phyloP scores from a whole-genome alignment of 2,797 vertebrate species.

The Pseudotriccus pelzelni region DNA sequence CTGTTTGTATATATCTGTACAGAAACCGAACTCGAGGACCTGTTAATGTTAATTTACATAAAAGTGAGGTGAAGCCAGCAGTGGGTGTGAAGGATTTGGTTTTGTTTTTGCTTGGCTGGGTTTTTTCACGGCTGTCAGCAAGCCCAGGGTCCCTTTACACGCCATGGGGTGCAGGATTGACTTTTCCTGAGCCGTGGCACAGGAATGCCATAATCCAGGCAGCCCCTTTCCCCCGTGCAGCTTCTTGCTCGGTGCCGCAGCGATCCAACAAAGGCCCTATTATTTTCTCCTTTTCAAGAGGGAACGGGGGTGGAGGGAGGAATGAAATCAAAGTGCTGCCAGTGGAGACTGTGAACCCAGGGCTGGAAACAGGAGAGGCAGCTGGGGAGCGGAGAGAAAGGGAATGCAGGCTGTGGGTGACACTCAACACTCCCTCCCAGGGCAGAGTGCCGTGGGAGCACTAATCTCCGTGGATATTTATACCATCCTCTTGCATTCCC shows the following conservation, averaged over 20 bases:
- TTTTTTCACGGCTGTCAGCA: background rate
- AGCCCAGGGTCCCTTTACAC: background rate
- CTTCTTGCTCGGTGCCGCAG: background rate
- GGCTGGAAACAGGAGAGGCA: background rate
- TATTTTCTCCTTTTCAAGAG: conserved; percentile 32
- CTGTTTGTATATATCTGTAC: conserved; percentile 65
- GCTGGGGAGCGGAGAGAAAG: background rate
- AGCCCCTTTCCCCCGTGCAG: background rate
- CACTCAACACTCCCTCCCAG: background rate
- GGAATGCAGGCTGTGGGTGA: background rate
- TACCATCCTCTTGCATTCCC: background rate
- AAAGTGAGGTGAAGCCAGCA: conserved; percentile 43
- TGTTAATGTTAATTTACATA: conserved; percentile 77
- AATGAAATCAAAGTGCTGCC: conserved; percentile 19
- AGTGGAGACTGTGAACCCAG: background rate
- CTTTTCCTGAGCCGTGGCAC: background rate
- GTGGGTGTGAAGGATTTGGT: background rate
- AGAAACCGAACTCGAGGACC: background rate
- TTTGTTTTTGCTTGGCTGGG: background rate
- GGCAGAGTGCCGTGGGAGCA: background rate
- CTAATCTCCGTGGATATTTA: background rate
- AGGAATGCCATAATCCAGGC: conserved; percentile 51
- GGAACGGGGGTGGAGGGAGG: background rate
- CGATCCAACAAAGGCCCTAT: conserved; percentile 48
- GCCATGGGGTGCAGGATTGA: background rate